A percentile compares a stretch with the other conserved stretches of the same genome.
phyloP scores from a whole-genome alignment of 2,797 vertebrate species.

The Austrolebias charrua region DNA sequence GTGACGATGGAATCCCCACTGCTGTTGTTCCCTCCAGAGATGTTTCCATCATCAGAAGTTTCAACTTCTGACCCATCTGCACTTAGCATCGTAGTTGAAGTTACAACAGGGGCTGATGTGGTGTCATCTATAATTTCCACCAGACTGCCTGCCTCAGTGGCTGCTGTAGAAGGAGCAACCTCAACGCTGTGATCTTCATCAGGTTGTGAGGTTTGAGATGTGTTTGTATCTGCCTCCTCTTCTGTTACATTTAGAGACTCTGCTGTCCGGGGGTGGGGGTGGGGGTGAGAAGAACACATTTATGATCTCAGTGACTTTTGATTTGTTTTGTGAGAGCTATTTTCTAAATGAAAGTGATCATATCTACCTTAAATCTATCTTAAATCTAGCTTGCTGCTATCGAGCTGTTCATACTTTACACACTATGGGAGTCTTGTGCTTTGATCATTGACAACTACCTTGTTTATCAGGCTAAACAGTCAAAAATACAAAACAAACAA shows the following conservation, averaged over 20 bases:
- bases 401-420: neutral
- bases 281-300: too few species aligned
- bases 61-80: neutral
- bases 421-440: too few species aligned
- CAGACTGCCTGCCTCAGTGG: neutral
- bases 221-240: neutral
- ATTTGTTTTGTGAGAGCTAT: too few species aligned
- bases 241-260: neutral
- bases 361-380: neutral
- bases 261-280: too few species aligned
- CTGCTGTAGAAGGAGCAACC: fast-evolving
- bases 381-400: neutral
- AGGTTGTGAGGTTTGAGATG: neutral
- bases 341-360: neutral
- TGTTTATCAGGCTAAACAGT: too few species aligned
- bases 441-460: too few species aligned
- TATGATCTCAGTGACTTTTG: too few species aligned
- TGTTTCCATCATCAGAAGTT: neutral
- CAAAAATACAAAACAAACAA: too few species aligned
- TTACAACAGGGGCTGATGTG: fast-evolving
- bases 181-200: neutral
- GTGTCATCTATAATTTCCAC: neutral
- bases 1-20: neutral
- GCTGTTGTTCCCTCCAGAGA: neutral
- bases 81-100: fast-evolving